A percentile compares a stretch with the other conserved stretches of the same genome.
Conservation (phyloP, 2,888 invertebrate species). For the Neoscelio sp. region DNA sequence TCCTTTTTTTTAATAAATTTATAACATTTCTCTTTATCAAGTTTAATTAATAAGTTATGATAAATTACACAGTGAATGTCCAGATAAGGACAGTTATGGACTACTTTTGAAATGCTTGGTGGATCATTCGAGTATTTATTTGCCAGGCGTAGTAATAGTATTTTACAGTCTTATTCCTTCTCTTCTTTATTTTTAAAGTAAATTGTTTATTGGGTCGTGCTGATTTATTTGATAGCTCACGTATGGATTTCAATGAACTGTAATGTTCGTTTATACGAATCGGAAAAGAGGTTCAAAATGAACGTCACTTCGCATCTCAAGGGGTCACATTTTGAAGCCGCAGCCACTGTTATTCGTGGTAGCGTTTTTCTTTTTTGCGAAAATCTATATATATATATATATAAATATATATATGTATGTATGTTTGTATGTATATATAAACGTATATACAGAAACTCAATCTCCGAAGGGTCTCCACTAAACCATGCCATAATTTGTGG, state of each 20-base stretch:
- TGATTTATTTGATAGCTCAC: conserved; percentile 11
- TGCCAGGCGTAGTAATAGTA: too few species aligned
- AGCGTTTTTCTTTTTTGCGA: conserved; percentile 25
- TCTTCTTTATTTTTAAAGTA: too few species aligned
- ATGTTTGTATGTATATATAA: conserved; percentile 68
- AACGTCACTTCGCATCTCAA: conserved; percentile 36
- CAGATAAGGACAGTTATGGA: too few species aligned
- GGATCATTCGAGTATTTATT: too few species aligned
- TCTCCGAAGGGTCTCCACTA: conserved; percentile 81
- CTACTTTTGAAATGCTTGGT: too few species aligned
- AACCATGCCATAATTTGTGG: conserved; percentile 64
- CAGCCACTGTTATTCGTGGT: conserved; percentile 1
- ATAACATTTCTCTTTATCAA: too few species aligned
- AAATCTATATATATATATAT: conserved; percentile 41
- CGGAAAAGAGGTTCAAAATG: conserved; percentile 1
- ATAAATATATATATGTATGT: conserved; percentile 17
- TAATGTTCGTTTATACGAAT: neutral
- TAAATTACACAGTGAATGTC: too few species aligned
- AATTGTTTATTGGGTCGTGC: conserved; percentile 54
- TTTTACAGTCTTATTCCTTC: too few species aligned
- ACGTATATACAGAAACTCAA: too few species aligned
- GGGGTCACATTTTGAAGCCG: conserved; percentile 38
- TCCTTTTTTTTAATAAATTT: too few species aligned
- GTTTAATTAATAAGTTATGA: too few species aligned
- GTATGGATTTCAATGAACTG: conserved; percentile 22